Base-by-base conservation (phyloP, 2,888 invertebrate species). In the Phengaris arion region DNA sequence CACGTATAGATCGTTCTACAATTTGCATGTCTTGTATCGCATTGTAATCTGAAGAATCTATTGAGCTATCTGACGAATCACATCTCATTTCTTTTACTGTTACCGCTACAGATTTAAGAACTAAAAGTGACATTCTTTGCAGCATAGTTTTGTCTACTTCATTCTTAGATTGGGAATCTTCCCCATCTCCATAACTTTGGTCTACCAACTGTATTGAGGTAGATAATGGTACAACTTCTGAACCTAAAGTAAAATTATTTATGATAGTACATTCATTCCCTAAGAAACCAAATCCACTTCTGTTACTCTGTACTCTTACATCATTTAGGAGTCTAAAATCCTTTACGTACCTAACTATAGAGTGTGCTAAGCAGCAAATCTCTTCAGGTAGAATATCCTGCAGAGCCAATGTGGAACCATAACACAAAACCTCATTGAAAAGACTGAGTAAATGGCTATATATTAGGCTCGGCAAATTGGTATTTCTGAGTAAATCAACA, bases 351-450 rank as follows among this genome's bases (percentile, higher is more conserved):
- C 98, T 95, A 0, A 98, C 97, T 79, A 98, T 96, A 73, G 97
- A 95, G 86, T 98, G 97, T 5, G 98, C 98, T 80, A 98, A 88
- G 83, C 96, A 95, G 86, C 98, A 98, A 35, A 98, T 98, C 86
- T 98, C 98, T 86, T 98, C 97, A 5, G 97, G 97, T 80, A 98
- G 89, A 83, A 97, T 95, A 86, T 98, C 98, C 89, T 98, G 98
- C 80, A 98, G 91, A 0, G 98, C 98, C 81, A 98, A 91, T 54
- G 98, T 98, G 79, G 97, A 98, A 3, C 98, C 98, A 87, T 98
- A 98, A 88, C 98, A 98, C 74, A 98, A 89, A 9, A 98, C 97
- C 90, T 98, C 98, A 87, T 98, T 98, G 82, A 98, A 97, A 54
- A 98, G 92, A 81, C 97, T 97, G 78, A 98, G 88, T 83, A 98